Evolutionary conservation across 2,888 invertebrate genomes (phyloP).

Genomic region (Zaprionus bogoriensis): DNA sequence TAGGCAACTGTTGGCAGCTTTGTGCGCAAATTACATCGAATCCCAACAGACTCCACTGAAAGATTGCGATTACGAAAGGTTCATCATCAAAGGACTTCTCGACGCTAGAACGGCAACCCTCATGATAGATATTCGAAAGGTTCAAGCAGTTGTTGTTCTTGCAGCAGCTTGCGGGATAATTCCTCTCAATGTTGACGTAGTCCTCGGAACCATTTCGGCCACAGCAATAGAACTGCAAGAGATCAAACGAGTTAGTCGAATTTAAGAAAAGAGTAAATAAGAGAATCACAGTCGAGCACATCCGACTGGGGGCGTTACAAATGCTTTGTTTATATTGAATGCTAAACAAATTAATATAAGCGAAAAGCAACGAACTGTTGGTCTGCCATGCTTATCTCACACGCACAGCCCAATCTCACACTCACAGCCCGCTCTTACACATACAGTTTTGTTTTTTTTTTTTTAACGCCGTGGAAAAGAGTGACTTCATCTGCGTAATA

Average conservation of each 20-base stretch:
- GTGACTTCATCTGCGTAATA: too few relatives aligned
- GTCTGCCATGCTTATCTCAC: too few relatives aligned
- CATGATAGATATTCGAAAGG: conserved; percentile 64
- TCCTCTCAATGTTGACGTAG: conserved; percentile 58
- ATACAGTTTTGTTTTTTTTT: too few relatives aligned
- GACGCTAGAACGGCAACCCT: conserved; percentile 71
- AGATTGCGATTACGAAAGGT: conserved; percentile 46
- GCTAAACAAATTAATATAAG: too few relatives aligned
- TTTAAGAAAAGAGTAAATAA: too few relatives aligned
- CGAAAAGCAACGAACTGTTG: too few relatives aligned
- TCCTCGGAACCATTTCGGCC: conserved; percentile 75
- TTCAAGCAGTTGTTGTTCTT: conserved; percentile 73
- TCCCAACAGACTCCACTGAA: conserved; percentile 71
- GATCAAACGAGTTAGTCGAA: not conserved
- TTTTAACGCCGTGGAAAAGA: too few relatives aligned
- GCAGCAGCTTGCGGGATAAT: conserved; percentile 75
- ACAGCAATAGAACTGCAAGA: conserved; percentile 75
- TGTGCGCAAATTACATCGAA: conserved; percentile 64
- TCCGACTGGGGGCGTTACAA: not conserved
- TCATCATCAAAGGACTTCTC: conserved; percentile 73
- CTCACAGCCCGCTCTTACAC: too few relatives aligned
- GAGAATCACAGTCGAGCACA: too few relatives aligned
- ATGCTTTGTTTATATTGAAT: not conserved
- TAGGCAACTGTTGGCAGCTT: not conserved
- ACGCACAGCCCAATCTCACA: too few relatives aligned